These are phyloP conservation scores for Typhlichthys subterraneus DNA, from an alignment of 2,797 vertebrate species.

Conservation along the genomic window DNA sequence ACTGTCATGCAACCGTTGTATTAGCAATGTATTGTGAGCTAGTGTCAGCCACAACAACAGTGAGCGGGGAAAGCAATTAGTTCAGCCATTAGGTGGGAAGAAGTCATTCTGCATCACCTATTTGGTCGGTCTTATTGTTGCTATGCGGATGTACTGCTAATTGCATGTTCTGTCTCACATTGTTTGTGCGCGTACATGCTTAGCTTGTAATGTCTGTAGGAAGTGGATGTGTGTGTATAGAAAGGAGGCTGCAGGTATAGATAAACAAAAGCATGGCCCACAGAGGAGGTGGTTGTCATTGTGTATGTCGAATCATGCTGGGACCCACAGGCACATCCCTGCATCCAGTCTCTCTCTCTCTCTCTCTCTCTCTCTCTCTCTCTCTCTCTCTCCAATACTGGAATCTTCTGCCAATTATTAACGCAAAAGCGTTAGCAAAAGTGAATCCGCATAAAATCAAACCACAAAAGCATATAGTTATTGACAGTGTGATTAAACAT, in stretches of 20 bases:
- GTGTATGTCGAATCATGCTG: conserved; percentile 40
- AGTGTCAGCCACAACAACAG: conserved; percentile 8
- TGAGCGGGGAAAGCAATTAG: conserved; percentile 50
- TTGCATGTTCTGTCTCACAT: conserved; percentile 4
- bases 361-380: conserved; percentile 2
- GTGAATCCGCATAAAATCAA: too few species aligned
- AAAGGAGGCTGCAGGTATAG: conserved; percentile 2
- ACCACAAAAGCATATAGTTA: too few species aligned
- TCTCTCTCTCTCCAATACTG: conserved; percentile 32
- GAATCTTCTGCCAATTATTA: conserved; percentile 67
- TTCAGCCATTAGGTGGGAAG: conserved; percentile 29
- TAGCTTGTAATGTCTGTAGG: not conserved
- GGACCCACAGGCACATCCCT: conserved; percentile 45
- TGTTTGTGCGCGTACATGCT: not conserved
- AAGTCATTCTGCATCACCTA: conserved; percentile 10
- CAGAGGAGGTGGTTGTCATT: conserved; percentile 28
- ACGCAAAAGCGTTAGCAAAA: not conserved
- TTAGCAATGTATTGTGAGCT: conserved; percentile 16
- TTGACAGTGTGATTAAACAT: too few species aligned
- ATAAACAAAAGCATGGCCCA: conserved; percentile 8
- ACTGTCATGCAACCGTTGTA: not conserved
- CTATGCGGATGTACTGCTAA: too few species aligned
- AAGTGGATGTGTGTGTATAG: conserved; percentile 4
- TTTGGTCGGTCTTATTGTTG: conserved; percentile 19
- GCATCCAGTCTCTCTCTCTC: conserved; percentile 31